phyloP scores from a whole-genome alignment of 2,113 vertebrate genomes.

The Lasiurus cinereus region DNA sequence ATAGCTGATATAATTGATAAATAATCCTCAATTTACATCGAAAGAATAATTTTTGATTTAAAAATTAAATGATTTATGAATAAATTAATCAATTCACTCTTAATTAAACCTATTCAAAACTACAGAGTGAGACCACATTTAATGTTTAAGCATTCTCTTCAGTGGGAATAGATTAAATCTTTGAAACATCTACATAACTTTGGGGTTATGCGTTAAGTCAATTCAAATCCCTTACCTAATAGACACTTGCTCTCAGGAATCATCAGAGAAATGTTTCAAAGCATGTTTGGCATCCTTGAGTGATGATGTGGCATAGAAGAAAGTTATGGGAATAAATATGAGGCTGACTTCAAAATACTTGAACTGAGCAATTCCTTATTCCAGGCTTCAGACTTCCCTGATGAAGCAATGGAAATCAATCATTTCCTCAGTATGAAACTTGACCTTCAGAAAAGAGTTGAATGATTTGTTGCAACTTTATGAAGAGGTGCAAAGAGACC shows the following conservation, averaged over 20 bases:
- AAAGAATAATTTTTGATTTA: slow-evolving; percentile 38
- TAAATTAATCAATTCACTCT: not conserved
- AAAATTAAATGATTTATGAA: slow-evolving; percentile 23
- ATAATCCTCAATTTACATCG: not conserved
- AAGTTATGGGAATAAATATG: slow-evolving; percentile 78
- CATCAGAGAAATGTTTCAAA: slow-evolving; percentile 70
- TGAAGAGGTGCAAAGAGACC: slow-evolving; percentile 68
- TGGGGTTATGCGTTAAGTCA: slow-evolving; percentile 1
- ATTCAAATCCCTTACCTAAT: slow-evolving; percentile 15
- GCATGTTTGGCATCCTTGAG: slow-evolving; percentile 62
- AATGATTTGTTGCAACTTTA: slow-evolving; percentile 78
- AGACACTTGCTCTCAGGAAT: slow-evolving; percentile 59
- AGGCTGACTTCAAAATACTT: slow-evolving; percentile 75
- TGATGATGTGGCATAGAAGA: slow-evolving; percentile 69
- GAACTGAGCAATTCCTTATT: slow-evolving; percentile 76
- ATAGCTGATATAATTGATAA: slow-evolving; percentile 22
- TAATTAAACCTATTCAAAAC: not conserved
- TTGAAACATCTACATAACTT: slow-evolving; percentile 28
- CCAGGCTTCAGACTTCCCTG: slow-evolving; percentile 70
- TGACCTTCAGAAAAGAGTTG: slow-evolving; percentile 79
- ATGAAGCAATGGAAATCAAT: slow-evolving; percentile 81
- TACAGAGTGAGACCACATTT: not conserved
- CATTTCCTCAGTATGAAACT: slow-evolving; percentile 73
- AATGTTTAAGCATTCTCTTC: not conserved
- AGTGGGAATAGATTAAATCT: slow-evolving; percentile 37